Percentiles rank a stretch among this genome's conserved stretches.
phyloP scores from a whole-genome alignment of 2,797 vertebrate genomes.

The Pelodytes ibericus region DNA sequence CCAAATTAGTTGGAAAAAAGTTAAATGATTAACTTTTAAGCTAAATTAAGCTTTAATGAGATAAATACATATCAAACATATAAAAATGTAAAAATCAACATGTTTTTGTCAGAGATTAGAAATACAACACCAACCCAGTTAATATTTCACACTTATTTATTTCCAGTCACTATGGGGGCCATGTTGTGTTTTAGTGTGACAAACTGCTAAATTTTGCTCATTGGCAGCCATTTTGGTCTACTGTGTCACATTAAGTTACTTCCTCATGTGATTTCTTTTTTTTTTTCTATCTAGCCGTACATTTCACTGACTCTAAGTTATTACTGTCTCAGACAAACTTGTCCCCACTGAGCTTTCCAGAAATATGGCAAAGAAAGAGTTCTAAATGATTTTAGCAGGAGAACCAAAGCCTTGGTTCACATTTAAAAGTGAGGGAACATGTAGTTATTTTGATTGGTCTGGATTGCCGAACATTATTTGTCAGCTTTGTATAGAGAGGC shows the following conservation, averaged over 20 bases:
- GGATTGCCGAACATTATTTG: constrained; percentile 29
- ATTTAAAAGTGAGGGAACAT: constrained; percentile 16
- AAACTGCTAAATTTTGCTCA: background rate
- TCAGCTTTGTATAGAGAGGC: constrained; percentile 28
- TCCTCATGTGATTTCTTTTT: background rate
- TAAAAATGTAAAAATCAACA: too few relatives aligned
- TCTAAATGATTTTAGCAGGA: constrained; percentile 13
- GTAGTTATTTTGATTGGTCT: constrained; percentile 33
- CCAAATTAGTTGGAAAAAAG: too few relatives aligned
- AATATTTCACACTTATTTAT: too few relatives aligned
- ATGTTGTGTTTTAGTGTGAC: background rate
- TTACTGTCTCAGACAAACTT: constrained; percentile 20
- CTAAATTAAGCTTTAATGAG: too few relatives aligned
- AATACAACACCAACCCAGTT: too few relatives aligned
- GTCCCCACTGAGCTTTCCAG: background rate
- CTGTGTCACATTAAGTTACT: background rate
- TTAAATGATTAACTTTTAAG: too few relatives aligned
- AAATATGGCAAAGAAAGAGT: constrained; percentile 18
- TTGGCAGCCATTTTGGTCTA: background rate
- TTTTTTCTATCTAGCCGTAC: background rate
- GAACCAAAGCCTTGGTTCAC: constrained; percentile 35
- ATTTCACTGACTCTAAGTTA: constrained; percentile 1
- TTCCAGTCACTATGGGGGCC: too few relatives aligned
- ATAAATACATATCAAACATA: too few relatives aligned
- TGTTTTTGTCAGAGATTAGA: too few relatives aligned